These are phyloP conservation scores for Hylia prasina DNA, from an alignment of 2,113 vertebrate species.

Conservation along the genomic window DNA sequence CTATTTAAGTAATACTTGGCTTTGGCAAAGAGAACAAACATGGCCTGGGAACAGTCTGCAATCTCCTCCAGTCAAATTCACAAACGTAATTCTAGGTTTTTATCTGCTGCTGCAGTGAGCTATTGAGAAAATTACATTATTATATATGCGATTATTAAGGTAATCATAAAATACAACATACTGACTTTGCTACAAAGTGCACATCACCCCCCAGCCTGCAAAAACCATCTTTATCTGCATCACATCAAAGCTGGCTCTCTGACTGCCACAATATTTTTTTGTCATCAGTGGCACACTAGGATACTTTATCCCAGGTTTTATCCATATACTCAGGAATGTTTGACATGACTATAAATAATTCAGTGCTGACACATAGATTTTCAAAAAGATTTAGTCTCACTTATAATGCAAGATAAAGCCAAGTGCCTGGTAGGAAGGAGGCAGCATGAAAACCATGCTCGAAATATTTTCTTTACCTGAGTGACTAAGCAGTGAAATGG, in stretches of 20 bases:
- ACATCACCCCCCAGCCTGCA: not conserved
- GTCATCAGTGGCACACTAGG: not conserved
- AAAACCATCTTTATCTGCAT: not conserved
- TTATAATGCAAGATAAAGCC: slow-evolving; percentile 1
- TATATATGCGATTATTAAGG: not conserved
- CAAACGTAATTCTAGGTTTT: not conserved
- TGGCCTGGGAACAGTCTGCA: not conserved
- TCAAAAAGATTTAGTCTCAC: not conserved
- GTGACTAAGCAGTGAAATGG: not conserved
- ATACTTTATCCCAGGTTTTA: slow-evolving; percentile 16
- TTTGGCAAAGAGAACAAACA: not conserved
- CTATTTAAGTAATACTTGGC: not conserved
- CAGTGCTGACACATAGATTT: slow-evolving; percentile 41
- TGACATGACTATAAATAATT: slow-evolving; percentile 62
- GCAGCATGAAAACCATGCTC: not conserved
- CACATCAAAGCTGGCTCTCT: not conserved
- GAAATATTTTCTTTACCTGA: slow-evolving; percentile 6
- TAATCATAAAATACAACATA: not conserved
- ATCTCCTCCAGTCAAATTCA: not conserved
- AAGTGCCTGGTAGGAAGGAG: not conserved
- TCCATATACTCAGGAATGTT: slow-evolving; percentile 42
- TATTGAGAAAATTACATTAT: not conserved
- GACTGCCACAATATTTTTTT: not conserved
- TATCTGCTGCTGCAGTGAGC: not conserved
- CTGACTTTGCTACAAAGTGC: not conserved